Base-by-base conservation (phyloP, 1,140 invertebrate genomes). In the Drosophila guanche region DNA sequence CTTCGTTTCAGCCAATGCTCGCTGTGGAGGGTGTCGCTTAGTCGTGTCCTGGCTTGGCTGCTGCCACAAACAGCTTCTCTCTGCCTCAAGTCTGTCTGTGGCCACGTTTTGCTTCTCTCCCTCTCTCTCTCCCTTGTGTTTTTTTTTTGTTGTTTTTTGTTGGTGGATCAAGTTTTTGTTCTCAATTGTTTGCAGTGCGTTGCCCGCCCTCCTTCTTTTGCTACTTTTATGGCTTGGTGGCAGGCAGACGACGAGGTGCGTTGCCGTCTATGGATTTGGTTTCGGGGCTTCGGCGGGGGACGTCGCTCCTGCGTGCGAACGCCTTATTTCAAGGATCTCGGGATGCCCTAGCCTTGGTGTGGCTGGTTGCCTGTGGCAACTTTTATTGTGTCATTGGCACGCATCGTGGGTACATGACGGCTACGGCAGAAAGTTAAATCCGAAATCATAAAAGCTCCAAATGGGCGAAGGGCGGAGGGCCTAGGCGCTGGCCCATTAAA, bases 371-470 rank as follows among this genome's bases (percentile, higher is more conserved):
- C 79, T 67, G 52, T 60, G 77, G 73, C 67, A 69, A 69, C 71
- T 79, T 85, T 85, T 76, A 66, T 73, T 80, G 73, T 85, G 81
- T 80, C 80, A 66, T 76, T 84, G 80, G 76, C 81, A 85, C 76
- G 81, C 79, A 84, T 48, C 46, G 69, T 10, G 33, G 10, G 33
- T 12, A 37, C 2, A 37, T 1, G 33, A 10, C 25, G 33, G 33
- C 33, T 10, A 66, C 65, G 59, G 57, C 80, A 66, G 51, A 79
- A 76, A 86, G 57, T 75, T 74, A 78, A 86, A 86, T 77, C 73
- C 60, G 86, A 86, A 81, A 81, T 81, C 77, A 75, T 75, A 75
- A 72, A 78, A 56, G 40, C 53, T 41, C 27, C 66, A 37, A 45
- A 33, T 33, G 8, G 33, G 4, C 4, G 3, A 10, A 23, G 10